A percentile compares a stretch with the other conserved stretches of the same genome.
Conservation (phyloP, 2,797 vertebrate genomes). For the Epinephelus coioides region DNA sequence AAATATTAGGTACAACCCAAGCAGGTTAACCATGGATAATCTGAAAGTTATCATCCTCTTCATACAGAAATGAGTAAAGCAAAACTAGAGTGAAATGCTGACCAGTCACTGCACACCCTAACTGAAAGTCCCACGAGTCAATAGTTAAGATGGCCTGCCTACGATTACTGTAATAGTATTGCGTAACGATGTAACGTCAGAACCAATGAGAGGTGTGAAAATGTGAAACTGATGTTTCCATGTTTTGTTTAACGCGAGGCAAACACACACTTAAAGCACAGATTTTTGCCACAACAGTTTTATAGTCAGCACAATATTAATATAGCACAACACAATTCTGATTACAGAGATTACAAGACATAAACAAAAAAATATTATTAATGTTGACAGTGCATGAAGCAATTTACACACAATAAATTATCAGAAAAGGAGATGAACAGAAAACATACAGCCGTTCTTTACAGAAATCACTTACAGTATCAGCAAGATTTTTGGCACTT, state of each 20-base stretch:
- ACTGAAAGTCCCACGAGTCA: constrained; percentile 10
- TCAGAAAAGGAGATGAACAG: constrained; percentile 37
- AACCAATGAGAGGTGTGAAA: background rate
- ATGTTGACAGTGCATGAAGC: constrained; percentile 68
- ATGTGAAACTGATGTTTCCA: background rate
- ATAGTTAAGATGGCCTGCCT: background rate
- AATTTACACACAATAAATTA: constrained; percentile 81
- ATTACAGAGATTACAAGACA: constrained; percentile 64
- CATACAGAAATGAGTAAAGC: background rate
- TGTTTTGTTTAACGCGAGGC: background rate
- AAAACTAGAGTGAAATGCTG: background rate
- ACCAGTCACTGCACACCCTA: background rate
- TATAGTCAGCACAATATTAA: constrained; percentile 65
- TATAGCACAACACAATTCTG: constrained; percentile 53
- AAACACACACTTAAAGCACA: constrained; percentile 5
- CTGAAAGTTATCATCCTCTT: constrained; percentile 15
- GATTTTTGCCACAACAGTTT: constrained; percentile 46
- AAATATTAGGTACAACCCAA: constrained; percentile 39
- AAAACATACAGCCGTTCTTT: constrained; percentile 53
- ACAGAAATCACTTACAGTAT: constrained; percentile 63
- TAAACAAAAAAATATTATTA: constrained; percentile 56
- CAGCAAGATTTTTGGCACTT: constrained; percentile 77
- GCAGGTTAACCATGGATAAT: constrained; percentile 10
- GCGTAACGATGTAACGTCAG: background rate
- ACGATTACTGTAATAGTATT: background rate